These are phyloP conservation scores for Etia nguti DNA, from an alignment of 2,113 vertebrate genomes.

Conservation along the genomic window DNA sequence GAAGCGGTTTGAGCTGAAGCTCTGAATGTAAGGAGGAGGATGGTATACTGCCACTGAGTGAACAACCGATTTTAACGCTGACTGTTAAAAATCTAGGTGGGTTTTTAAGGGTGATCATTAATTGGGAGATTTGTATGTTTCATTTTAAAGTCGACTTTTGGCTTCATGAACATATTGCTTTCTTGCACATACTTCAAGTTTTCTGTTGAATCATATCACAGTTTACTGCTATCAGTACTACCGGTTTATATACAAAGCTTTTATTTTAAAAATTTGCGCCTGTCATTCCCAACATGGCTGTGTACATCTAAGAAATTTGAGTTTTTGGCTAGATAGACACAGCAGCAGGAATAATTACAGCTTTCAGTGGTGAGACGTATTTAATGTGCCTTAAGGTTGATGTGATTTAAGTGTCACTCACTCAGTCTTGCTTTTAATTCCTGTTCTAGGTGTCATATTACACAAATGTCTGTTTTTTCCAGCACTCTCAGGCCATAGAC, in stretches of 20 bases:
- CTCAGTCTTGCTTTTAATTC: neutral
- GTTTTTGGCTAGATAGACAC: neutral
- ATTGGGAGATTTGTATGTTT: neutral
- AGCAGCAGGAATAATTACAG: neutral
- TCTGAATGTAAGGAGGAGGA: slow-evolving; percentile 33
- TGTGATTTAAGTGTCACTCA: slow-evolving; percentile 14
- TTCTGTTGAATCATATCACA: neutral
- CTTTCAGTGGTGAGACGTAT: neutral
- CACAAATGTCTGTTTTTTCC: neutral
- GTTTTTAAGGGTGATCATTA: neutral
- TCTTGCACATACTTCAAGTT: neutral
- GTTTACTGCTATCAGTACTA: neutral
- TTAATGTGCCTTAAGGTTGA: slow-evolving; percentile 61
- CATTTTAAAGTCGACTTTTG: neutral
- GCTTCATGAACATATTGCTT: neutral
- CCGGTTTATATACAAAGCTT: neutral
- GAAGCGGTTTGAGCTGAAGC: neutral
- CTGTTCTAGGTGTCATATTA: neutral
- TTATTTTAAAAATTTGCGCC: neutral
- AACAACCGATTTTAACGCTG: slow-evolving; percentile 16
- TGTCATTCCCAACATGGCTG: neutral
- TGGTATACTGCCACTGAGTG: slow-evolving; percentile 1
- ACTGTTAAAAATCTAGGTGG: slow-evolving; percentile 12
- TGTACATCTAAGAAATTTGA: neutral
- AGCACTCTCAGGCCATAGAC: neutral